Conservation (phyloP, 2,797 vertebrate species). For the Sarcophilus harrisii region DNA sequence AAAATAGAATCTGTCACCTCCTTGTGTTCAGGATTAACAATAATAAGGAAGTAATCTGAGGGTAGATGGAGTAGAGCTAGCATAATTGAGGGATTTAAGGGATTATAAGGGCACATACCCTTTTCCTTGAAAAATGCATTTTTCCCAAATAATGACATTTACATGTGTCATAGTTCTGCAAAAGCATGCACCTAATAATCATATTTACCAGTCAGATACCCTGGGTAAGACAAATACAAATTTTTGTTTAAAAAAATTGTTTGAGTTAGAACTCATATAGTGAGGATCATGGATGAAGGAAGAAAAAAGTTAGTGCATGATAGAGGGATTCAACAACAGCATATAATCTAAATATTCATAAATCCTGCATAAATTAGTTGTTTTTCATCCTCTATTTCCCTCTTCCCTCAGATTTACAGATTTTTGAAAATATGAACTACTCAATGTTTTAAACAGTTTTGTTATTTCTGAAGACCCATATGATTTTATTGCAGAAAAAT, state of each 20-base stretch:
- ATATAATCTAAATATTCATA: background rate
- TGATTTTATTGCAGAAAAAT: rapidly evolving
- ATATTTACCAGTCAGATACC: rapidly evolving
- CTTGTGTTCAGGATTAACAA: rapidly evolving
- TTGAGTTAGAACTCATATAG: rapidly evolving
- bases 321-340: background rate
- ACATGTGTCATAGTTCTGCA: rapidly evolving
- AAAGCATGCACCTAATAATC: background rate
- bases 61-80: background rate
- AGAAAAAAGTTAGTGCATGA: rapidly evolving
- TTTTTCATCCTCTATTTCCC: rapidly evolving
- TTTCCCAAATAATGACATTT: background rate
- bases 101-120: rapidly evolving
- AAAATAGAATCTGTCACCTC: too few relatives aligned
- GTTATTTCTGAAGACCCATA: background rate
- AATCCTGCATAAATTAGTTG: rapidly evolving
- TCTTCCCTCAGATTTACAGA: background rate
- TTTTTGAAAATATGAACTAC: background rate
- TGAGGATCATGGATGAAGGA: background rate
- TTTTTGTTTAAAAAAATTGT: rapidly evolving
- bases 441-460: rapidly evolving
- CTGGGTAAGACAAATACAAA: rapidly evolving
- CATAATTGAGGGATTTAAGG: background rate
- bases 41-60: background rate
- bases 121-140: rapidly evolving